Conservation (phyloP, 2,113 vertebrate species). For the Columbina picui region DNA sequence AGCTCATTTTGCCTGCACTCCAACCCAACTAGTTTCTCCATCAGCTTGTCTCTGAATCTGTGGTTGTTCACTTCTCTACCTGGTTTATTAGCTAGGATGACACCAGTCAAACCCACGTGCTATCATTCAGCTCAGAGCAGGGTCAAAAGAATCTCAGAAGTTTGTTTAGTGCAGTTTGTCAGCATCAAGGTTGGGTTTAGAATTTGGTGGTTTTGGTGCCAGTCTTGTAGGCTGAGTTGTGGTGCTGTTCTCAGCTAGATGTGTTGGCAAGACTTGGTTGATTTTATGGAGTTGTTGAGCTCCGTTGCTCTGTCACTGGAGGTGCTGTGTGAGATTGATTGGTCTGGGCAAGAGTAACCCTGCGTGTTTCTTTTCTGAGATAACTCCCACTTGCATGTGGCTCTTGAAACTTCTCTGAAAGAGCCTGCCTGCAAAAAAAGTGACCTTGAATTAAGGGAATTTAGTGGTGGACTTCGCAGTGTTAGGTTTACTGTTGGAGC, state of each 20-base stretch:
- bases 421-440: neutral
- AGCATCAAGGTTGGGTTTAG: neutral
- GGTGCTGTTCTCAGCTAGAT: neutral
- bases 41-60: neutral
- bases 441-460: neutral
- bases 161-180: neutral
- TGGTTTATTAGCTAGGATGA: neutral
- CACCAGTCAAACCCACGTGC: neutral
- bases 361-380: neutral
- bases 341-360: neutral
- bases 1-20: neutral
- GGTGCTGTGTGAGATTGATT: neutral
- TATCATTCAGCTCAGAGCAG: neutral
- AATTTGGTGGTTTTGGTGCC: neutral
- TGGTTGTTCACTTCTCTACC: fast-evolving
- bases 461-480: neutral
- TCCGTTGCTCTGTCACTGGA: neutral
- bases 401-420: neutral
- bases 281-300: fast-evolving
- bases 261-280: no score
- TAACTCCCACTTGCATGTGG: neutral
- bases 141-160: neutral
- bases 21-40: neutral
- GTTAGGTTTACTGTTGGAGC: neutral
- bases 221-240: neutral